phyloP scores from a whole-genome alignment of 2,888 invertebrate genomes.

The Pheosia tremula region DNA sequence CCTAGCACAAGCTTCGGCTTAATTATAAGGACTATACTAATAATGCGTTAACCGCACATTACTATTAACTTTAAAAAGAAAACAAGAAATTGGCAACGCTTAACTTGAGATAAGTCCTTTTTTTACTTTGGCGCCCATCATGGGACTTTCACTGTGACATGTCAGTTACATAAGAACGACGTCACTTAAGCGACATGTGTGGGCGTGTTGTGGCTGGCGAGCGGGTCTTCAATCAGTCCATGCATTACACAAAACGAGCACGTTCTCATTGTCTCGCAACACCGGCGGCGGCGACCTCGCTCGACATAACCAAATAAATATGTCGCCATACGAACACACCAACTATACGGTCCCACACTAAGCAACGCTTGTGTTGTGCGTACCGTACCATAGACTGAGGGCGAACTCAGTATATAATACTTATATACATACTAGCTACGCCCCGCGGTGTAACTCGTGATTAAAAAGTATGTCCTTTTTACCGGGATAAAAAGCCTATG shows the following conservation, averaged over 20 bases:
- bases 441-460: too few species aligned
- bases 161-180: constrained; percentile 9
- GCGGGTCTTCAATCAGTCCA: constrained; percentile 25
- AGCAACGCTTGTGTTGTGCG: too few species aligned
- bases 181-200: constrained; percentile 12
- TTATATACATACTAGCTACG: too few species aligned
- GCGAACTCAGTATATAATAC: too few species aligned
- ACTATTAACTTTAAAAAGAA: too few species aligned
- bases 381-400: too few species aligned
- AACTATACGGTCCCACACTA: too few species aligned
- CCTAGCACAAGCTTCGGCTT: too few species aligned
- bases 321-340: neutral
- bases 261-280: constrained; percentile 34
- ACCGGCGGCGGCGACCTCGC: constrained; percentile 19
- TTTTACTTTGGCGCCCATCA: constrained; percentile 26
- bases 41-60: too few species aligned
- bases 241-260: constrained; percentile 33
- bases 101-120: neutral
- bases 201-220: constrained; percentile 12
- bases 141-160: constrained; percentile 10
- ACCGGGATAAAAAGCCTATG: too few species aligned
- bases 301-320: constrained; percentile 24
- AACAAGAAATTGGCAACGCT: neutral
- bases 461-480: too few species aligned
- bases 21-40: too few species aligned